Percentiles rank a stretch among this genome's conserved stretches.
Conservation (phyloP, 2,888 invertebrate species). For the Cerastis leucographa region DNA sequence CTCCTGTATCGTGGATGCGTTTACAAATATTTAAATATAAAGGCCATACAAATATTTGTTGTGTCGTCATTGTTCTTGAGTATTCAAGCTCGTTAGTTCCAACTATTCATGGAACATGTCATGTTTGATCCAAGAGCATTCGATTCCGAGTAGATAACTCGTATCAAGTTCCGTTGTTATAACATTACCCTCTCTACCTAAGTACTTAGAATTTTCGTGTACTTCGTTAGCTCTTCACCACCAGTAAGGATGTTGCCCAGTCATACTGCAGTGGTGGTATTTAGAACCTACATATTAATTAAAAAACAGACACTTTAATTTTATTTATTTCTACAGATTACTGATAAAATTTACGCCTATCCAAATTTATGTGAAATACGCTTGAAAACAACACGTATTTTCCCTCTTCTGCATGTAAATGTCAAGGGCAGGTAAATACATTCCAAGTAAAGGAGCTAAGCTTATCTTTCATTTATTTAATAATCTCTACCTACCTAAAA, state of each 20-base stretch:
- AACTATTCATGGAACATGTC: not conserved
- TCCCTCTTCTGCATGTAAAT: not conserved
- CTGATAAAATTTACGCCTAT: not conserved
- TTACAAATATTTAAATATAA: no score
- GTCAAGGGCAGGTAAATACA: not conserved
- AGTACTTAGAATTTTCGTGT: not conserved
- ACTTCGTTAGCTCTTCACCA: not conserved
- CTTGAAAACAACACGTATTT: not conserved
- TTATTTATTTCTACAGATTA: no score
- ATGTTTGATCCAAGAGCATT: not conserved
- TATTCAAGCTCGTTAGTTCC: not conserved
- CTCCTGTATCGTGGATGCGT: no score
- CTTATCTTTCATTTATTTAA: not conserved
- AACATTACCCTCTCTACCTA: not conserved
- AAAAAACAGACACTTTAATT: no score
- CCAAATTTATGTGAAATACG: not conserved
- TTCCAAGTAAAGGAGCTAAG: not conserved
- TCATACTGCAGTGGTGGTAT: not conserved
- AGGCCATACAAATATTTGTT: no score
- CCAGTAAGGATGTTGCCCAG: not conserved
- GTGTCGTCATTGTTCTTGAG: no score
- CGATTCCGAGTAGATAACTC: not conserved
- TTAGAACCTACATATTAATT: no score
- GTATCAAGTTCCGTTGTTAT: not conserved
- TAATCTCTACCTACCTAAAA: not conserved